A percentile compares a stretch with the other conserved stretches of the same genome.
phyloP scores from a whole-genome alignment of 1,140 invertebrate genomes.

The Octopus bimaculoides region DNA sequence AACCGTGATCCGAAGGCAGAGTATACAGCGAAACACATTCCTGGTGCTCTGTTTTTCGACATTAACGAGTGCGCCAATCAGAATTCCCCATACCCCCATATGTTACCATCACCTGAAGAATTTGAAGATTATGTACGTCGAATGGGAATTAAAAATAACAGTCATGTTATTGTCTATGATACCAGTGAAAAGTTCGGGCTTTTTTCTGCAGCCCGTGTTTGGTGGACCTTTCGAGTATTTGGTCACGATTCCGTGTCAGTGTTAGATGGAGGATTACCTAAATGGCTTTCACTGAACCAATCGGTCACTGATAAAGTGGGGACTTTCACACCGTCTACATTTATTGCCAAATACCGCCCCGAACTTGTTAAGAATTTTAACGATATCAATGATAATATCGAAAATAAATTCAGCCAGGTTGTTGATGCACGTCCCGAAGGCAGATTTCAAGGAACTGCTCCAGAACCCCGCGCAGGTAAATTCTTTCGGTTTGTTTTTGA shows the following conservation, averaged over 20 bases:
- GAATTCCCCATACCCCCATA: conserved; percentile 34
- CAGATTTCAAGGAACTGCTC: conserved; percentile 43
- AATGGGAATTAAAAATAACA: conserved; percentile 48
- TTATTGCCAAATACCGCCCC: conserved; percentile 32
- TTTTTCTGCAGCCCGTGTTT: conserved; percentile 50
- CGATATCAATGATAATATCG: conserved; percentile 40
- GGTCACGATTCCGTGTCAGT: conserved; percentile 48
- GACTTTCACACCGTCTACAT: conserved; percentile 21
- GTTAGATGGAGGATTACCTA: conserved; percentile 47
- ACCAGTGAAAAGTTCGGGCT: conserved; percentile 40
- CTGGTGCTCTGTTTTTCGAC: conserved; percentile 50
- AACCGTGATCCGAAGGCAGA: conserved; percentile 37
- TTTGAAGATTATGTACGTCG: conserved; percentile 48
- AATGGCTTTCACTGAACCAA: conserved; percentile 37
- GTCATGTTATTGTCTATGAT: conserved; percentile 53
- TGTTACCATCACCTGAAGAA: conserved; percentile 39
- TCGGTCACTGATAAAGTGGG: conserved; percentile 26
- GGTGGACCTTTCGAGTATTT: conserved; percentile 52
- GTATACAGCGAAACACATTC: conserved; percentile 45
- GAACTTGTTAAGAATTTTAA: conserved; percentile 41
- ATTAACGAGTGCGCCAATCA: conserved; percentile 47
- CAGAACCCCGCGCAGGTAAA: conserved; percentile 48
- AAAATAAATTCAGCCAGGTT: conserved; percentile 34
- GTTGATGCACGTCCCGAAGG: conserved; percentile 46
- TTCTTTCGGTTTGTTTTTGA: no score